phyloP scores from a whole-genome alignment of 1,140 invertebrate species.

The Drosophila nasuta region DNA sequence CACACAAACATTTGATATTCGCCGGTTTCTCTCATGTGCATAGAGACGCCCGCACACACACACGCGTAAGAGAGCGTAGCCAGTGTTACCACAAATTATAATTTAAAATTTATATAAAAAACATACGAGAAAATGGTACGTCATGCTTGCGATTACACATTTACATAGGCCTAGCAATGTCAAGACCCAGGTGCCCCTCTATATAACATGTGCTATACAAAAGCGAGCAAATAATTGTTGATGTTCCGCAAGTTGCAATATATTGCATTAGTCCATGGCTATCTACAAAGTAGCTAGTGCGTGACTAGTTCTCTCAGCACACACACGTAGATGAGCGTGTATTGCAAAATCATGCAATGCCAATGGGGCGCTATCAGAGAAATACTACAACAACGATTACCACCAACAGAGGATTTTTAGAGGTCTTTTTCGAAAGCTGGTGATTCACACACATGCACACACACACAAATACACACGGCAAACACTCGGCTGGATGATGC shows the following conservation, averaged over 20 bases:
- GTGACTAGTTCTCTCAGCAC: too few relatives aligned
- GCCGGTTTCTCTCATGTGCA: slow-evolving; percentile 63
- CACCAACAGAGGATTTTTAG: slow-evolving; percentile 45
- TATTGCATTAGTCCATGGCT: too few relatives aligned
- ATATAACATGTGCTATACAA: slow-evolving; percentile 1
- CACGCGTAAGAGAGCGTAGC: slow-evolving; percentile 17
- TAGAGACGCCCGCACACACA: slow-evolving; percentile 36
- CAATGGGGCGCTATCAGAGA: slow-evolving; percentile 14
- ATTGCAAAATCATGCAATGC: slow-evolving; percentile 9
- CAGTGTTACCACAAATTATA: slow-evolving; percentile 26
- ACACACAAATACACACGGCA: not conserved
- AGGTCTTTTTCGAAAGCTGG: slow-evolving; percentile 35
- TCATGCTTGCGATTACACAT: slow-evolving; percentile 29
- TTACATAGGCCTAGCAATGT: slow-evolving; percentile 1
- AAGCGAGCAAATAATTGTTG: not conserved
- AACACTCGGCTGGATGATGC: not conserved
- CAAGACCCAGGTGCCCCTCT: not conserved
- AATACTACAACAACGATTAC: slow-evolving; percentile 14
- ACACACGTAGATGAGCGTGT: too few relatives aligned
- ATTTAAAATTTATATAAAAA: slow-evolving; percentile 21
- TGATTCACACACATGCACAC: slow-evolving; percentile 28
- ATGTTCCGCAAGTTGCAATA: not conserved
- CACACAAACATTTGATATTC: slow-evolving; percentile 35
- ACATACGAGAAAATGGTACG: slow-evolving; percentile 3
- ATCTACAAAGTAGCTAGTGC: too few relatives aligned